Conservation (phyloP, 2,888 invertebrate genomes). For the Chrysomela aeneicollis region DNA sequence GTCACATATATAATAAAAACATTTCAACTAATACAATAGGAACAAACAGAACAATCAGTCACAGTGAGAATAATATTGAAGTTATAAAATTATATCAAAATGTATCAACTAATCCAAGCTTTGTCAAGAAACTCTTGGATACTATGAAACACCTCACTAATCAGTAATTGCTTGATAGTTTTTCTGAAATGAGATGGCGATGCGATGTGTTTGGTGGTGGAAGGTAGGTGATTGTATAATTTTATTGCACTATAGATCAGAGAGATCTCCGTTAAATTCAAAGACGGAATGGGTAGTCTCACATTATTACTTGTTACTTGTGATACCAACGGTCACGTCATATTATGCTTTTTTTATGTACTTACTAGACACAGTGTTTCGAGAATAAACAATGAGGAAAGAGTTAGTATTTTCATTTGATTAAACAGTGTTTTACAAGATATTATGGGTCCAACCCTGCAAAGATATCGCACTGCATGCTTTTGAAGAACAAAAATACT, state of each 20-base stretch:
- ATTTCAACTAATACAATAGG: too few species aligned
- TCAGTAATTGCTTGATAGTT: slow-evolving; percentile 3
- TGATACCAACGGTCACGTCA: slow-evolving; percentile 2
- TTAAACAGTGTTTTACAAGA: neutral
- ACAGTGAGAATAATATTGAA: too few species aligned
- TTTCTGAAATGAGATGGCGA: slow-evolving; percentile 5
- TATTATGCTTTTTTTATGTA: slow-evolving; percentile 12
- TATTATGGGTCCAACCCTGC: neutral
- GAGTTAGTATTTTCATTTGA: neutral
- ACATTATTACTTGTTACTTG: neutral
- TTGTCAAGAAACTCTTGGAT: neutral
- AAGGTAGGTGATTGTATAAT: slow-evolving; percentile 6
- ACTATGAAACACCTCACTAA: neutral
- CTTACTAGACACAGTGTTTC: slow-evolving; percentile 8
- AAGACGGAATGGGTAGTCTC: neutral
- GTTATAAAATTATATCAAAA: too few species aligned
- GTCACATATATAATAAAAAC: too few species aligned
- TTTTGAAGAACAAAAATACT: neutral
- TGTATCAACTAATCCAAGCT: neutral
- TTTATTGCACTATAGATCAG: slow-evolving; percentile 4
- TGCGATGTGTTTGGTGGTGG: slow-evolving; percentile 3
- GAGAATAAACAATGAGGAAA: slow-evolving; percentile 1
- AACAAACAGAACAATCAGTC: too few species aligned
- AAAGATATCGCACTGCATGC: neutral
- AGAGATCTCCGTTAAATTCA: neutral